Percentiles rank a stretch among this genome's conserved stretches.
phyloP scores from a whole-genome alignment of 2,797 vertebrate species.

The Mionectes olivaceus region DNA sequence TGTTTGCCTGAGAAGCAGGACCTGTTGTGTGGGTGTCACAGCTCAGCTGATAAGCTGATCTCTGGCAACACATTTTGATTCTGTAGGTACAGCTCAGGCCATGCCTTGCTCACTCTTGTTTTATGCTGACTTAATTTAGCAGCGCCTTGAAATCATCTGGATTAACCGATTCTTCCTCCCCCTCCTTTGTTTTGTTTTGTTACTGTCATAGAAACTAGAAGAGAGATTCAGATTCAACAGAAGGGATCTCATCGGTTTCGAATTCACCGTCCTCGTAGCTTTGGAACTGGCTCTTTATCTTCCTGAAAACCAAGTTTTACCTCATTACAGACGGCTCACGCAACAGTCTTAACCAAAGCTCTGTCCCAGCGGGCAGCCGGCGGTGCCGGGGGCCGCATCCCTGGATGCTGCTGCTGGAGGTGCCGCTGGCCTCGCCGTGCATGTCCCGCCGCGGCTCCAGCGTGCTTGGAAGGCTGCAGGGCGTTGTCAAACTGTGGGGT shows the following conservation, averaged over 20 bases:
- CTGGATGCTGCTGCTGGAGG: not conserved
- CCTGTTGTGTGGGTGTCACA: not conserved
- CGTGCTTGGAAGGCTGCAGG: not conserved
- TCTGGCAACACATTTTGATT: not conserved
- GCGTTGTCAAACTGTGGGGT: not conserved
- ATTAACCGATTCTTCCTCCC: not conserved
- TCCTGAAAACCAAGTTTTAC: slow-evolving; percentile 95
- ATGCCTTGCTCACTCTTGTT: not conserved
- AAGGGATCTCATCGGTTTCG: slow-evolving; percentile 91
- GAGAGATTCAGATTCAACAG: slow-evolving; percentile 95
- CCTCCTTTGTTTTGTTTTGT: not conserved
- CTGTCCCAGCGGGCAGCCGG: not conserved
- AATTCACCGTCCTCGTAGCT: slow-evolving; percentile 95
- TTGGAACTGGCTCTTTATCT: slow-evolving; percentile 98
- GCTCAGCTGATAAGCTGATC: slow-evolving; percentile 11
- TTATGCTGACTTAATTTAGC: not conserved
- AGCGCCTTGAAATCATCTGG: not conserved
- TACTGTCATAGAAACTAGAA: slow-evolving; percentile 89
- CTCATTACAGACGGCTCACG: slow-evolving; percentile 93
- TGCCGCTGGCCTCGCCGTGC: not conserved
- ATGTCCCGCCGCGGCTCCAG: not conserved
- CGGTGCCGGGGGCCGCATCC: not conserved
- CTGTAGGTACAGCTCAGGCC: not conserved
- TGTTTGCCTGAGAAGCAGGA: not conserved
- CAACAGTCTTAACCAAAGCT: slow-evolving; percentile 86